phyloP scores from a whole-genome alignment of 2,797 vertebrate species.

The Eurystomus glaucurus region DNA sequence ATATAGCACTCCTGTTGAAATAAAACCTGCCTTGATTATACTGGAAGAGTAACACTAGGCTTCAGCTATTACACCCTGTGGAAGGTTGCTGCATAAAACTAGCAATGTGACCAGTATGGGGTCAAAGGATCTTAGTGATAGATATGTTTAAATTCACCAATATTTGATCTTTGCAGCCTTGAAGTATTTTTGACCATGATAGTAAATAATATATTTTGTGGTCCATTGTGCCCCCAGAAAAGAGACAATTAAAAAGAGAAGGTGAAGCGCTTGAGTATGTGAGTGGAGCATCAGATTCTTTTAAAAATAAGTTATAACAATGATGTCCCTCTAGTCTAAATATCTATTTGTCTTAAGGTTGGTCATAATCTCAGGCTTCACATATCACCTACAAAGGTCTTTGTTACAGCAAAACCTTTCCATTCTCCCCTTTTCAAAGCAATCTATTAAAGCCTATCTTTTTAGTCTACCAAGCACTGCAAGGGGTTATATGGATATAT shows the following conservation, averaged over 20 bases:
- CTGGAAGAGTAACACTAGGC: neutral
- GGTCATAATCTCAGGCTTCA: neutral
- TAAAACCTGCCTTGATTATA: neutral
- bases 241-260: neutral
- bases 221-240: neutral
- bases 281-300: neutral
- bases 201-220: neutral
- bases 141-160: neutral
- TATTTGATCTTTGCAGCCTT: neutral
- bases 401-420: slow-evolving; percentile 1
- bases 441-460: slow-evolving; percentile 25
- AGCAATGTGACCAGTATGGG: neutral
- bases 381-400: slow-evolving; percentile 10
- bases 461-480: slow-evolving; percentile 15
- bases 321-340: neutral
- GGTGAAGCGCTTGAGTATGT: neutral
- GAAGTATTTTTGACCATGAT: neutral
- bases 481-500: neutral
- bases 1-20: neutral
- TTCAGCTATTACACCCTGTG: neutral
- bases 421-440: slow-evolving; percentile 15
- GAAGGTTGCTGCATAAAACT: neutral
- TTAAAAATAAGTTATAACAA: neutral
- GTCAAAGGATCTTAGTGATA: neutral
- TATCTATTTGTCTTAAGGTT: neutral